These are phyloP conservation scores for Caenorhabditis sp. DNA, from an alignment of 2,888 invertebrate species.

Conservation along the genomic window DNA sequence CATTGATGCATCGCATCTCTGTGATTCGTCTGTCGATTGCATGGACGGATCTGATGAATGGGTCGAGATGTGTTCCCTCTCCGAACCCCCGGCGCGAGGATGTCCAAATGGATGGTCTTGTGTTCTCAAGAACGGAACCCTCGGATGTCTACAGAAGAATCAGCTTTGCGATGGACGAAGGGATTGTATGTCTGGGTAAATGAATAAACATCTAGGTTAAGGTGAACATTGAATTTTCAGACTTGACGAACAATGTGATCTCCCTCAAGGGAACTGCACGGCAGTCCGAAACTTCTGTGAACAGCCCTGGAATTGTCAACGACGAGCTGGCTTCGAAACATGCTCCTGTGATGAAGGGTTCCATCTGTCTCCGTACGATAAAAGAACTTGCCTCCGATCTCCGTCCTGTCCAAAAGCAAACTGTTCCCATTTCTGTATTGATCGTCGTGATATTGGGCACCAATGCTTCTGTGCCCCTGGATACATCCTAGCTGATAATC, in stretches of 20 bases:
- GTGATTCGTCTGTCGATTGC: constrained; percentile 89
- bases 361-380: constrained; percentile 59
- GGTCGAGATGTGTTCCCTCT: constrained; percentile 46
- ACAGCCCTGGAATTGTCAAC: constrained; percentile 70
- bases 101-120: constrained; percentile 84
- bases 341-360: constrained; percentile 66
- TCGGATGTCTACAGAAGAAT: constrained; percentile 88
- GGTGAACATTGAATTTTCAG: constrained; percentile 32
- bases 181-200: constrained; percentile 74
- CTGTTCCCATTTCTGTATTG: constrained; percentile 70
- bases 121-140: constrained; percentile 85
- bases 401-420: constrained; percentile 61
- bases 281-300: constrained; percentile 79
- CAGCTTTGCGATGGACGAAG: constrained; percentile 88
- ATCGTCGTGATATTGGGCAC: constrained; percentile 75
- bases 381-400: constrained; percentile 39
- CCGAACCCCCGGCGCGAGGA: constrained; percentile 54
- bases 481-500: constrained; percentile 82
- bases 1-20: constrained; percentile 87
- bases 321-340: constrained; percentile 74
- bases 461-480: constrained; percentile 83
- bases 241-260: constrained; percentile 48
- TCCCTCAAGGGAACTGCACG: constrained; percentile 50
- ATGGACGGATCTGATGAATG: constrained; percentile 87
- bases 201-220: too few species aligned